Base-by-base conservation (phyloP, 1,140 invertebrate genomes). In the Diuraphis noxia region DNA sequence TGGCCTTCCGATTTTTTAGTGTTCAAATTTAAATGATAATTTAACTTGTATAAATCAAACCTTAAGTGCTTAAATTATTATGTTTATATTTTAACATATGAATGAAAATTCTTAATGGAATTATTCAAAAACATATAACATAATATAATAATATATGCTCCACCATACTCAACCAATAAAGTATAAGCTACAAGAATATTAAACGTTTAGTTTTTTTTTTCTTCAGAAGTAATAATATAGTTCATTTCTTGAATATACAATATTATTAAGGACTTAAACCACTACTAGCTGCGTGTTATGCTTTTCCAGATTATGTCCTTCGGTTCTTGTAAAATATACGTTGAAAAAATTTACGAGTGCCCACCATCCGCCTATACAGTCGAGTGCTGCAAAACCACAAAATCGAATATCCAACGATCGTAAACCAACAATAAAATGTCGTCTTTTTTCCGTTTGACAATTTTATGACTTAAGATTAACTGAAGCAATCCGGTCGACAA, bases 371-470 rank as follows among this genome's bases (percentile, higher is more conserved):
- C 36, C 88, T 77, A 8, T 82, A 10, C 79, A 25, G 13, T 43
- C 3, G 9, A 36, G 43, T 36, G 23, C 34, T n/a, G 43, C n/a
- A n/a, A 91, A 91, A 81, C 72, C 77, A n/a, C 77, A 36, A 49
- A 91, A 34, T 91, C 77, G 7, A 63, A 79, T 90, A 43, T 77
- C 38, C 40, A 10, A 77, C 56, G 77, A 38, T 81, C 89, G 72
- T 91, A 82, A 91, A 91, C 63, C n/a, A 77, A 90, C 77, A 40
- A 52, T 90, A 90, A 81, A 91, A 82, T 77, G 77, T 46, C 23
- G 40, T 91, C 10, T 36, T 91, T 38, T 49, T 49, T 38, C 17
- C 52, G 9, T 81, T 36, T 81, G 3, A 19, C 41, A n/a, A 40
- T 43, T 89, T 89, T 89, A 79, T 10, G 88, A 90, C 72, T 34